Conservation (phyloP, 2,888 invertebrate genomes). For the Ornithoptera alexandrae region DNA sequence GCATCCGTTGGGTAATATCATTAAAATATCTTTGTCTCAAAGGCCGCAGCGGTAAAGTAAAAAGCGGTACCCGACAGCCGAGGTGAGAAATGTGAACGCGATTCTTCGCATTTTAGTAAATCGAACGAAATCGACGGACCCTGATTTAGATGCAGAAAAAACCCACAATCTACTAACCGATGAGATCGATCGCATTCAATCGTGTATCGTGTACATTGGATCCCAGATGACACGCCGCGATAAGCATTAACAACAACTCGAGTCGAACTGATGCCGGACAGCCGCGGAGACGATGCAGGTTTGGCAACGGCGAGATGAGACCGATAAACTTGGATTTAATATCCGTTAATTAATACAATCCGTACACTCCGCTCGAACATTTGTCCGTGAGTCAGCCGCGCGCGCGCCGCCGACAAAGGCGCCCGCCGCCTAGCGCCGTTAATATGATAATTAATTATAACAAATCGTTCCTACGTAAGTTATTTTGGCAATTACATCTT, state of each 20-base stretch:
- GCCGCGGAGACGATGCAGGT: constrained; percentile 69
- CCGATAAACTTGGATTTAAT: constrained; percentile 78
- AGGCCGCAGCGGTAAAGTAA: constrained; percentile 67
- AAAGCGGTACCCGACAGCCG: constrained; percentile 64
- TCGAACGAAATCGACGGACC: constrained; percentile 56
- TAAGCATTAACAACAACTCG: constrained; percentile 62
- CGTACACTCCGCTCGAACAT: constrained; percentile 71
- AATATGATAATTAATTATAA: constrained; percentile 78
- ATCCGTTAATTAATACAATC: constrained; percentile 79
- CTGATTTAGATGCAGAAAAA: constrained; percentile 33
- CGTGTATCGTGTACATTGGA: constrained; percentile 72
- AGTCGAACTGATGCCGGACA: constrained; percentile 54
- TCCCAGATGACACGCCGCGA: constrained; percentile 71
- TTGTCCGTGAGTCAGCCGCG: constrained; percentile 72
- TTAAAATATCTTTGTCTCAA: constrained; percentile 79
- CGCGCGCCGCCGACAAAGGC: constrained; percentile 73
- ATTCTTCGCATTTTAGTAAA: constrained; percentile 56
- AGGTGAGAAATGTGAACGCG: constrained; percentile 74
- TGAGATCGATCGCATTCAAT: constrained; percentile 58
- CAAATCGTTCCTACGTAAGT: constrained; percentile 70
- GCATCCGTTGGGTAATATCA: constrained; percentile 76
- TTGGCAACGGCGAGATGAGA: constrained; percentile 76
- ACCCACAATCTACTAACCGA: constrained; percentile 33
- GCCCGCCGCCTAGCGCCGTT: constrained; percentile 69
- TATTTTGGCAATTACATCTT: constrained; percentile 61